A percentile compares a stretch with the other conserved stretches of the same genome.
These are phyloP conservation scores for Dipodomys stephensi DNA, from an alignment of 2,113 vertebrate species.

Conservation along the genomic window DNA sequence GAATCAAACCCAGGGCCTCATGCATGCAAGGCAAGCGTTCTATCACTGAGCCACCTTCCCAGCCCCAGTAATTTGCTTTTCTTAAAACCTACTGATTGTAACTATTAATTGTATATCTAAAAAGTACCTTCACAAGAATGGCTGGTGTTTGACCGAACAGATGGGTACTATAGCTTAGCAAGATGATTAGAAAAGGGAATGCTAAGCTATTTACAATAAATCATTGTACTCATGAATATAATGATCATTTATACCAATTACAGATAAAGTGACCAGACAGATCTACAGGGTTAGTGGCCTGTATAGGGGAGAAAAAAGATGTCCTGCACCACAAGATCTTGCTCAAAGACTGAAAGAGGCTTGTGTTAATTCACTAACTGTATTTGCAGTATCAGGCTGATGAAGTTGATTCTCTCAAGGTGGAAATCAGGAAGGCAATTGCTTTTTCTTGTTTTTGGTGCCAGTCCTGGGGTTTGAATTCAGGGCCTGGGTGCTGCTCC, in stretches of 20 bases:
- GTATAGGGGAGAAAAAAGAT: background rate
- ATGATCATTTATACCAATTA: background rate
- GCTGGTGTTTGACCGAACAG: background rate
- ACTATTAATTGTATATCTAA: background rate
- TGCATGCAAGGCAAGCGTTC: too few relatives aligned
- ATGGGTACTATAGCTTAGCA: background rate
- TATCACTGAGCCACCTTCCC: too few relatives aligned
- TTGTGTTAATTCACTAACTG: slow-evolving; percentile 10
- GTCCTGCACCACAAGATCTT: background rate
- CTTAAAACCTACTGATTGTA: background rate
- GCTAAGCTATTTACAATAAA: slow-evolving; percentile 36
- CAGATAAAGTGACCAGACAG: background rate
- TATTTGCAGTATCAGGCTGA: background rate
- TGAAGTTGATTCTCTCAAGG: slow-evolving; percentile 13
- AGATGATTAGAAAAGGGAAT: background rate
- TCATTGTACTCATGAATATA: background rate
- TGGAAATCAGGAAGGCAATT: background rate
- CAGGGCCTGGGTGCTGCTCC: too few relatives aligned
- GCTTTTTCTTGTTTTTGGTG: background rate
- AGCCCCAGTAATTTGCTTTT: background rate
- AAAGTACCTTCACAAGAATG: background rate
- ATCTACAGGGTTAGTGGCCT: background rate
- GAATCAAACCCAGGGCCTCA: too few relatives aligned
- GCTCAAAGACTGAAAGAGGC: background rate
- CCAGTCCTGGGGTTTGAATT: too few relatives aligned